phyloP scores from a whole-genome alignment of 2,888 invertebrate species.

The Harpalus rufipes region DNA sequence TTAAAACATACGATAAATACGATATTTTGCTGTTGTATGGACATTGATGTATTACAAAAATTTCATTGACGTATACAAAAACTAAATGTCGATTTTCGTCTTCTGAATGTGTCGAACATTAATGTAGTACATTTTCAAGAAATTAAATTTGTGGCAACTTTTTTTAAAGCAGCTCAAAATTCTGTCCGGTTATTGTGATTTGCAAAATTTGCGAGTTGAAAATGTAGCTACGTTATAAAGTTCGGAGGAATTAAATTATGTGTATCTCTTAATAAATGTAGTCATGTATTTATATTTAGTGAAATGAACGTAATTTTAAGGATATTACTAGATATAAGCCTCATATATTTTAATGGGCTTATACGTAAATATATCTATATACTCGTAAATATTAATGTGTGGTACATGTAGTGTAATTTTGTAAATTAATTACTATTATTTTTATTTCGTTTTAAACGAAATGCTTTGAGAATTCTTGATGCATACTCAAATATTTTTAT shows the following conservation, averaged over 20 bases:
- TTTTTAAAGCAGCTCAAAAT: slow-evolving; percentile 44
- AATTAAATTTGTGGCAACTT: slow-evolving; percentile 32
- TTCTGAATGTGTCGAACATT: slow-evolving; percentile 44
- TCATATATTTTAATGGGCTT: slow-evolving; percentile 55
- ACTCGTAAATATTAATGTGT: slow-evolving; percentile 56
- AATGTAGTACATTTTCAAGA: slow-evolving; percentile 18
- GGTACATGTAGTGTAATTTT: slow-evolving; percentile 57
- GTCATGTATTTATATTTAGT: slow-evolving; percentile 62
- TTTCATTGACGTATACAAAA: slow-evolving; percentile 59
- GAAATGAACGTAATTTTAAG: slow-evolving; percentile 57
- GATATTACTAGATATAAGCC: slow-evolving; percentile 48
- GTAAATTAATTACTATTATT: slow-evolving; percentile 50
- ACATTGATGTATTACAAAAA: slow-evolving; percentile 61
- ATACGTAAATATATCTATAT: slow-evolving; percentile 55
- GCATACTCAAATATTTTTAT: slow-evolving; percentile 37
- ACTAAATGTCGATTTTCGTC: slow-evolving; percentile 58
- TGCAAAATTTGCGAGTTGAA: slow-evolving; percentile 18
- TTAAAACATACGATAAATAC: slow-evolving; percentile 50
- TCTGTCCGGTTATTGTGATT: slow-evolving; percentile 37
- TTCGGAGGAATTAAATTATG: slow-evolving; percentile 38
- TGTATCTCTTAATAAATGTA: slow-evolving; percentile 56
- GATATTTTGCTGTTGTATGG: slow-evolving; percentile 61
- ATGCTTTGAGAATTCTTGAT: slow-evolving; percentile 43
- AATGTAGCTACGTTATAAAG: slow-evolving; percentile 22
- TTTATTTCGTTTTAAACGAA: slow-evolving; percentile 43